Evolutionary conservation across 2,113 vertebrate species (phyloP), one percentile per base, ranked within the genome.

Genomic region (Amblyornis subalaris): DNA sequence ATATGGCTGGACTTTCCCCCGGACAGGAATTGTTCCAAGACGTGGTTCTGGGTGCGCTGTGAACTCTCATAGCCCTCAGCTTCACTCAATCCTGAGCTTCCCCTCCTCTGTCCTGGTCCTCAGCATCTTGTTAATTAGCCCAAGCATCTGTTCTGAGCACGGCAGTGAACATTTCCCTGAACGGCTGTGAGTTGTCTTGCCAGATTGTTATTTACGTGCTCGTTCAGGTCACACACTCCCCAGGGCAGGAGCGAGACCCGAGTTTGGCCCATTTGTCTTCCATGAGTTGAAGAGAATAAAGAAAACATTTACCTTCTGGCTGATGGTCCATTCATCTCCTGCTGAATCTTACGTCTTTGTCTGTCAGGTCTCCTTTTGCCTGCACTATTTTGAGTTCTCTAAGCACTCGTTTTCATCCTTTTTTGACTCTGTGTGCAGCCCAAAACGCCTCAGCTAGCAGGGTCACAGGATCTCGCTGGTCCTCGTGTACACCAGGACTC

Each of bases 241-340:
- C 17, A 23, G 88, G 88, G 92, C 42, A 51, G 79, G 67, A 95
- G 67, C 0, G 31, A 76, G 85, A 85, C 88, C 82, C 6, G 1
- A 36, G 64, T 38, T 80, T 5, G 6, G 77, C 57, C 84, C 77
- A 72, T 96, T 75, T 93, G 33, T 96, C 92, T 91, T 89, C 57
- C n/a, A 9, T 19, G 48, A 85, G 40, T 64, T 82, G 84, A 92
- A 55, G 53, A 77, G 62, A 87, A 61, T 76, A 93, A 93, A 67
- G 88, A 78, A 82, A 96, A 89, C 85, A 76, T 96, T 95, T 95
- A 89, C 90, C 74, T 94, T 95, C 85, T 91, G 81, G 48, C 40
- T 89, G 65, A 67, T 72, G 51, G 40, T 89, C 70, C 28, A 25
- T 89, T 91, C 69, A 51, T 95, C 69, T 94, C 33, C 33, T 67